phyloP scores from a whole-genome alignment of 1,140 invertebrate species.

The Rhyzopertha dominica region DNA sequence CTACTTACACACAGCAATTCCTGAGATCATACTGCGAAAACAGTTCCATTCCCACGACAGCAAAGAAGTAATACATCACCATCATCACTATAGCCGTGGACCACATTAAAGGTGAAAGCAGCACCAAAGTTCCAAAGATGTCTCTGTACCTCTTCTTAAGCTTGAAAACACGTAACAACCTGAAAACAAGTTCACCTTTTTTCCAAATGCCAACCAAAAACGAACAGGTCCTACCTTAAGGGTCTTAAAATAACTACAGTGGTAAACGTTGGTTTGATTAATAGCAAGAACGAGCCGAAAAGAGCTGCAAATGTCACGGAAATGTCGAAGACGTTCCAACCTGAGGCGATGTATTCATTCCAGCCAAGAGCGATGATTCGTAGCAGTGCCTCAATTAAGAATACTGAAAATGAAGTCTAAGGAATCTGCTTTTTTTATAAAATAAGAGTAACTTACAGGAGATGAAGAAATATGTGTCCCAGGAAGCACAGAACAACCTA shows the following conservation, averaged over 20 bases:
- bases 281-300: conserved; percentile 60
- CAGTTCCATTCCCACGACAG: conserved; percentile 87
- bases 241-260: conserved; percentile 72
- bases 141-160: conserved; percentile 83
- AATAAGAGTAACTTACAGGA: conserved; percentile 51
- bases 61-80: conserved; percentile 86
- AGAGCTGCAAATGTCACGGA: conserved; percentile 65
- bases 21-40: conserved; percentile 70
- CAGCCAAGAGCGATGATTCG: conserved; percentile 72
- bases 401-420: conserved; percentile 57
- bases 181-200: conserved; percentile 26
- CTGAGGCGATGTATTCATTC: conserved; percentile 67
- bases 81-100: conserved; percentile 77
- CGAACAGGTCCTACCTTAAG: conserved; percentile 46
- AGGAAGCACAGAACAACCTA: conserved; percentile 60
- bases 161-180: conserved; percentile 68
- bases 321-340: conserved; percentile 86
- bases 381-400: conserved; percentile 66
- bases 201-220: conserved; percentile 4
- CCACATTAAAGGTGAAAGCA: conserved; percentile 71
- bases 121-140: conserved; percentile 83
- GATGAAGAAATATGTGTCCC: conserved; percentile 70
- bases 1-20: conserved; percentile 80
- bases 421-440: conserved; percentile 38
- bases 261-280: conserved; percentile 61